Evolutionary conservation across 2,113 vertebrate genomes (phyloP).

Genomic region (Silurus asotus): DNA sequence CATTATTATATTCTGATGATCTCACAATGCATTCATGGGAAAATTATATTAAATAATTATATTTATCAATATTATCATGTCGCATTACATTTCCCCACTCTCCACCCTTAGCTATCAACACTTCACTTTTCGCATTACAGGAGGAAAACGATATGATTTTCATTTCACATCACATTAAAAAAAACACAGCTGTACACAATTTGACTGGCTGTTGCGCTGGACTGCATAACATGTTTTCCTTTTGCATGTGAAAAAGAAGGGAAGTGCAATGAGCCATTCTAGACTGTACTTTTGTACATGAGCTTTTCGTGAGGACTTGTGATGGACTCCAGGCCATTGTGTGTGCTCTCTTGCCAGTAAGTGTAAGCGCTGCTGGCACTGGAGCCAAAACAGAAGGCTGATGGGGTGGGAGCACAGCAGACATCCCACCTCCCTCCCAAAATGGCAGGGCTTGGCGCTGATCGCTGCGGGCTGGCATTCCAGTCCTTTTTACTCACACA

Average conservation of each 20-base stretch:
- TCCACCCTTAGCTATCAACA: neutral
- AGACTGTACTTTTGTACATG: constrained; percentile 21
- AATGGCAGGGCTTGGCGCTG: constrained; percentile 25
- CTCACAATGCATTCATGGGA: neutral
- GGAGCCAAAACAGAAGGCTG: constrained; percentile 51
- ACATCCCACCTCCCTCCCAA: constrained; percentile 21
- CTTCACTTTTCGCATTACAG: neutral
- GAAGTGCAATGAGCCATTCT: neutral
- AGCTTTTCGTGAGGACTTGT: constrained; percentile 34
- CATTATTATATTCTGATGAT: neutral
- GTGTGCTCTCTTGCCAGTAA: constrained; percentile 35
- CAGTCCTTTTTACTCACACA: constrained; percentile 44
- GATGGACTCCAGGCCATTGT: constrained; percentile 41
- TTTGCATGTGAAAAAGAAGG: neutral
- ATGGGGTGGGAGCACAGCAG: constrained; percentile 23
- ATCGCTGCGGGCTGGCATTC: constrained; percentile 51
- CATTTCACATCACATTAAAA: neutral
- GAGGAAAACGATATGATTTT: neutral
- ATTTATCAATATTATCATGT: neutral
- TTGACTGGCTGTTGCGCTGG: neutral
- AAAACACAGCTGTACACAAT: neutral
- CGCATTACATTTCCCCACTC: too few species aligned
- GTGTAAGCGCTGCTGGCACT: constrained; percentile 37
- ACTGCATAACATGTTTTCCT: neutral
- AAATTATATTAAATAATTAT: neutral